Percentiles rank a stretch among this genome's conserved stretches.
Conservation (phyloP, 1,140 invertebrate species). For the Bombus haemorrhoidalis region DNA sequence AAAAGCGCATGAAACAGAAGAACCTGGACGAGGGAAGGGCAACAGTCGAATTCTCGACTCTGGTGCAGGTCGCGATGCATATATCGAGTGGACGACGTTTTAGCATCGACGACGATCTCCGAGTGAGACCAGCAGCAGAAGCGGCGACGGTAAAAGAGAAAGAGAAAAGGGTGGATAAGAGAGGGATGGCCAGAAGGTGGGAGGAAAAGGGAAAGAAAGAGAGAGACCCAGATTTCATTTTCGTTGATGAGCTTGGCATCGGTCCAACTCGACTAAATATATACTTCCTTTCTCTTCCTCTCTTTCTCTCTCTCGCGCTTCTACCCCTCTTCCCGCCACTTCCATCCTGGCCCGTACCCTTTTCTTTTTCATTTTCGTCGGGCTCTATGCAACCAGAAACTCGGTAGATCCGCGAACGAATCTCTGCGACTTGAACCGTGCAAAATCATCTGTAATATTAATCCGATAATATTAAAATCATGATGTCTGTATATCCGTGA, state of each 20-base stretch:
- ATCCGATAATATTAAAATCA: not conserved
- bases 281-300: constrained; percentile 72
- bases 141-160: constrained; percentile 15
- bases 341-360: not conserved
- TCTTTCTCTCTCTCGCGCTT: constrained; percentile 61
- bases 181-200: constrained; percentile 32
- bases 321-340: not conserved
- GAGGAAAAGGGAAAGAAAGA: constrained; percentile 58
- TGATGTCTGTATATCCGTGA: not conserved
- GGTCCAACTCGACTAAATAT: constrained; percentile 82
- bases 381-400: constrained; percentile 21
- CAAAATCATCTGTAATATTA: not conserved
- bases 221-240: constrained; percentile 83
- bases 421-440: not conserved
- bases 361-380: constrained; percentile 58
- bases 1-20: constrained; percentile 1
- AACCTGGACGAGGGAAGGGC: constrained; percentile 22
- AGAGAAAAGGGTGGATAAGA: constrained; percentile 26
- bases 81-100: constrained; percentile 63
- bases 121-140: constrained; percentile 31
- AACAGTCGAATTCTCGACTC: constrained; percentile 39
- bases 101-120: constrained; percentile 45
- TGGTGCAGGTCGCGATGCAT: constrained; percentile 39
- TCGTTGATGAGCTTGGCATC: constrained; percentile 82
- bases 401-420: constrained; percentile 12